phyloP scores from a whole-genome alignment of 2,888 invertebrate species.

The Spatulosminthurus flaviceps region DNA sequence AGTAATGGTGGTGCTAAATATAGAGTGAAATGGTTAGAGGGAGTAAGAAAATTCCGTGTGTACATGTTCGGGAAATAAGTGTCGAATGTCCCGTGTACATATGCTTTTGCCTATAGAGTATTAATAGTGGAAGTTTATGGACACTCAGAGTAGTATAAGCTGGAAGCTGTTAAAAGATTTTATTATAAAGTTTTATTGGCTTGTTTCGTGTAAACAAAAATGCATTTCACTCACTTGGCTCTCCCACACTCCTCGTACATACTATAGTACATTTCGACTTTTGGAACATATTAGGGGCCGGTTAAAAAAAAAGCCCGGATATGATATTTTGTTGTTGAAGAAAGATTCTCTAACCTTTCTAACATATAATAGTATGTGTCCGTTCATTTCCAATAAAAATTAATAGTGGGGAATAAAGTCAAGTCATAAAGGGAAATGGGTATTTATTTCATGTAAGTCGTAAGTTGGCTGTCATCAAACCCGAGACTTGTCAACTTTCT shows the following conservation, averaged over 20 bases:
- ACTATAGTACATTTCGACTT: not conserved
- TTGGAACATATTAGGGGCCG: not conserved
- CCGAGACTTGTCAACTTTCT: no score
- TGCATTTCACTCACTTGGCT: not conserved
- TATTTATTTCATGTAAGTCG: constrained; percentile 41
- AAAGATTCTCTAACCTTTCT: no score
- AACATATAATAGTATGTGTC: not conserved
- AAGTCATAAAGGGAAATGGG: constrained; percentile 30
- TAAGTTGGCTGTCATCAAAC: no score
- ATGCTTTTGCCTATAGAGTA: not conserved
- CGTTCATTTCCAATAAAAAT: constrained; percentile 24
- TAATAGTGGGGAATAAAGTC: constrained; percentile 33
- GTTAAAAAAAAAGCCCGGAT: not conserved
- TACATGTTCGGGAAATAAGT: not conserved
- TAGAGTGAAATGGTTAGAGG: constrained; percentile 25
- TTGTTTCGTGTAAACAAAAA: constrained; percentile 21
- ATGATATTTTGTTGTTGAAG: not conserved
- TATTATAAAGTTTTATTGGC: constrained; percentile 30
- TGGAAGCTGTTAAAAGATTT: constrained; percentile 24
- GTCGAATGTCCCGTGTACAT: not conserved
- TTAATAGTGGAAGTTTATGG: not conserved
- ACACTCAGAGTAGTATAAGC: not conserved
- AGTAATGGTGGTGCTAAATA: no score
- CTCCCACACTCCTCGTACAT: not conserved
- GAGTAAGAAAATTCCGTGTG: not conserved